Evolutionary conservation across 2,888 invertebrate genomes (phyloP), one percentile per base, ranked within the genome.

Genomic region (Sabatieria punctata): DNA sequence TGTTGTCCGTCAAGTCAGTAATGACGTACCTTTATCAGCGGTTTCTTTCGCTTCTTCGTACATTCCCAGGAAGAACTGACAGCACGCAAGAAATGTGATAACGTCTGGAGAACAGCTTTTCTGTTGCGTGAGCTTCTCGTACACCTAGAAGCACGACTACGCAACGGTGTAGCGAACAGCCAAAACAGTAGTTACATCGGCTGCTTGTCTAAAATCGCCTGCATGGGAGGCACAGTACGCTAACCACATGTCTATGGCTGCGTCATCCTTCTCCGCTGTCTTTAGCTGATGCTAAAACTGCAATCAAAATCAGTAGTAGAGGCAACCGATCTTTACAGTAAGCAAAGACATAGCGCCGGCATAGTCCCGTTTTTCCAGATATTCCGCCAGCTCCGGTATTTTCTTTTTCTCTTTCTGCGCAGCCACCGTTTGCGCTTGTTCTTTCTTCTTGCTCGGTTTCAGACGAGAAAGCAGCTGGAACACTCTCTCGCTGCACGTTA

Each of bases 211-310:
- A 69, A 89, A 91, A 64, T 95, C 88, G 2, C 89, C 93, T 50
- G 89, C 73, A 68, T 95, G 93, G 69, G 93, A 97, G 59, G 82
- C 80, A 67, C 91, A 89, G 70, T 88, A 93, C 0, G 85, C 93
- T 51, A 84, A 77, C 93, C 95, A 95, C 55, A 82, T 71, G 45
- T 82, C 80, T 25, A 36, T 30, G 18, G 72, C 71, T 49, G 73
- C 71, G n/a, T 69, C 58, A 52, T 66, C 70, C 53, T 73, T 72
- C 22, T 73, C 72, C 21, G 37, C 46, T 41, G 47, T 36, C 46
- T 48, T 51, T 23, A 49, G 40, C 47, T 52, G 47, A 35, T 55
- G 51, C 47, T 48, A 49, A 48, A 51, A 45, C 30, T n/a, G n/a
- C n/a, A 23, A 22, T 48, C 50, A 55, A 48, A 22, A 22, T 13